A percentile compares a stretch with the other conserved stretches of the same genome.
Evolutionary conservation across 2,113 vertebrate genomes (phyloP).

Genomic region (Zootoca vivipara): DNA sequence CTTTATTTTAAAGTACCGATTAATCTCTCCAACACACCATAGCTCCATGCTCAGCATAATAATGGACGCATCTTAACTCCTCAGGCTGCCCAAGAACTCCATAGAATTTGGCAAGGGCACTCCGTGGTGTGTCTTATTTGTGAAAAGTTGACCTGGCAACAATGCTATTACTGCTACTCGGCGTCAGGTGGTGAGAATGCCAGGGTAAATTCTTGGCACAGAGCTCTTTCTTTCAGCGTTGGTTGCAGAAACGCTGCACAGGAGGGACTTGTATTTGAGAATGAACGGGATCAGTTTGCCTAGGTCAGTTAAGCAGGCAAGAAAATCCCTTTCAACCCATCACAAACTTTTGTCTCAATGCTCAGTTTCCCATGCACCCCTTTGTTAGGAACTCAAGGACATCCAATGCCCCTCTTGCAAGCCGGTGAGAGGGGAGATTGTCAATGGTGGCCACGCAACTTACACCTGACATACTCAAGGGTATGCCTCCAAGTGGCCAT

Average conservation of each 20-base stretch:
- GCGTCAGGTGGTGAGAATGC: not conserved
- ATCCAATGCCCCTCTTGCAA: not conserved
- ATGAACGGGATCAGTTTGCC: not conserved
- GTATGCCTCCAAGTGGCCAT: not conserved
- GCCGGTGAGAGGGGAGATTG: too few relatives aligned
- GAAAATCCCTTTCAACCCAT: not conserved
- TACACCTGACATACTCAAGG: not conserved
- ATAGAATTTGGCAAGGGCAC: not conserved
- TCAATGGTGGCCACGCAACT: not conserved
- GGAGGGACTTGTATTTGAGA: not conserved
- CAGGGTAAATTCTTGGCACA: not conserved
- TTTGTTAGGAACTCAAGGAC: not conserved
- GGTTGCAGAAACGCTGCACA: not conserved
- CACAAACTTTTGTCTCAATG: not conserved
- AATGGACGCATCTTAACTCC: not conserved
- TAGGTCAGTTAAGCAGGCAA: not conserved
- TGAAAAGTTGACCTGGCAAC: not conserved
- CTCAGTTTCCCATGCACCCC: not conserved
- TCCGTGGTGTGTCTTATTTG: not conserved
- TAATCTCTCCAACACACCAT: not conserved
- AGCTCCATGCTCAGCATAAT: not conserved
- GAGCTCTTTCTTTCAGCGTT: not conserved
- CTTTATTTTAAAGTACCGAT: constrained; percentile 19
- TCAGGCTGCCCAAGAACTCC: not conserved
- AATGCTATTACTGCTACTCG: not conserved